phyloP scores from a whole-genome alignment of 2,888 invertebrate species.

The Malacosoma neustria region DNA sequence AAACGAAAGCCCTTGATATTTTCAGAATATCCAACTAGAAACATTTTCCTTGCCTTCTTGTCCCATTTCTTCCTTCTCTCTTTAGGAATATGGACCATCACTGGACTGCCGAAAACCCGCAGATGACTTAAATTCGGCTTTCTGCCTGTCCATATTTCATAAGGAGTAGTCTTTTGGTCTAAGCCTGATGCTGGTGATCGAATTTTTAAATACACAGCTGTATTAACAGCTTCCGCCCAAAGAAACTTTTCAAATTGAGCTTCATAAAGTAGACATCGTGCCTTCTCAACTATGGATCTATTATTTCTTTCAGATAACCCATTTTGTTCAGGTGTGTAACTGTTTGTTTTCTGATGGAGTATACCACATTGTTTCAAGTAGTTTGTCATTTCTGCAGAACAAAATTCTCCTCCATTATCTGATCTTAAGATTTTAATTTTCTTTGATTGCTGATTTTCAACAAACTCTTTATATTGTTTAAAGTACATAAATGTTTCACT shows the following conservation, averaged over 20 bases:
- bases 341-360: constrained; percentile 7
- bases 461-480: not conserved
- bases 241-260: constrained; percentile 1
- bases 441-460: not conserved
- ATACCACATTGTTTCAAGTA: constrained; percentile 7
- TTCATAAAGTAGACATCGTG: constrained; percentile 4
- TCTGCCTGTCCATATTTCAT: constrained; percentile 11
- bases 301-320: constrained; percentile 6
- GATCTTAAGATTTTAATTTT: constrained; percentile 7
- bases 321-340: constrained; percentile 8
- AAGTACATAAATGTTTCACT: no score
- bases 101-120: constrained; percentile 14
- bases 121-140: constrained; percentile 11
- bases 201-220: constrained; percentile 5
- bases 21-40: constrained; percentile 16
- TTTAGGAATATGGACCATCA: constrained; percentile 12
- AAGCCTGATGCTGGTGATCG: not conserved
- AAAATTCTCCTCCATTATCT: constrained; percentile 7
- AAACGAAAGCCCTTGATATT: constrained; percentile 18
- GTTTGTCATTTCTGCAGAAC: constrained; percentile 4
- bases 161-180: constrained; percentile 7
- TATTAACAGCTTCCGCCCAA: constrained; percentile 5
- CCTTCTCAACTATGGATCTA: constrained; percentile 5
- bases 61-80: constrained; percentile 10
- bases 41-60: constrained; percentile 6